These are phyloP conservation scores for Hyles euphorbiae DNA, from an alignment of 1,140 invertebrate species.

Conservation along the genomic window DNA sequence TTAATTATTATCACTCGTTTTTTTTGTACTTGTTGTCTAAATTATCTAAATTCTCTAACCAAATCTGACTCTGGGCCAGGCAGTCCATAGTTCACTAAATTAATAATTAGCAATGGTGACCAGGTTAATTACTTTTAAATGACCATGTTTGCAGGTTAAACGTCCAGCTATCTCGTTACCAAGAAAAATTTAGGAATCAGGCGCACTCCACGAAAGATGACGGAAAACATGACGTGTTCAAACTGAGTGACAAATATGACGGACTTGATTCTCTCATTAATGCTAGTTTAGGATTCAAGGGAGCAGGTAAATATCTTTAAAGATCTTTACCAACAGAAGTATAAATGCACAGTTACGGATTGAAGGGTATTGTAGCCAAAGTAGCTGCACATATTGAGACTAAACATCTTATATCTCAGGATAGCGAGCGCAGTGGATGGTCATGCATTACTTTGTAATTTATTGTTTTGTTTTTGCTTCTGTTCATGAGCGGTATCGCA, in stretches of 20 bases:
- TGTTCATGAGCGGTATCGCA: no score
- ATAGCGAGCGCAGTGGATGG: not conserved
- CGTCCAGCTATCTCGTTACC: slow-evolving; percentile 80
- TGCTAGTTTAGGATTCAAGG: slow-evolving; percentile 42
- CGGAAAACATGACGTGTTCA: slow-evolving; percentile 30
- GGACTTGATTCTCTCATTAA: slow-evolving; percentile 49
- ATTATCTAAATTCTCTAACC: no score
- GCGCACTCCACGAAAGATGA: slow-evolving; percentile 21
- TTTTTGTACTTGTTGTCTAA: no score
- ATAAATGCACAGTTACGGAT: not conserved
- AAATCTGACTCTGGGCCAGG: no score
- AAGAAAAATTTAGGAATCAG: slow-evolving; percentile 77
- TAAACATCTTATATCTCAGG: no score
- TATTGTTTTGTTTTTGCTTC: no score
- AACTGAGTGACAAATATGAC: slow-evolving; percentile 35
- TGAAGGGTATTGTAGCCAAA: no score
- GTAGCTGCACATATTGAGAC: no score
- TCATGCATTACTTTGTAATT: no score
- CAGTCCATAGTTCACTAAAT: no score
- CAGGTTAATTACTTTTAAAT: not conserved
- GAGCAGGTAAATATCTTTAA: slow-evolving; percentile 26
- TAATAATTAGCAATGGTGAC: no score
- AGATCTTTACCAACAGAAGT: not conserved
- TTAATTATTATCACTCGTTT: no score
- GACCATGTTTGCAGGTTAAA: slow-evolving; percentile 73